phyloP scores from a whole-genome alignment of 2,888 invertebrate species.

The Conistra vaccinii region DNA sequence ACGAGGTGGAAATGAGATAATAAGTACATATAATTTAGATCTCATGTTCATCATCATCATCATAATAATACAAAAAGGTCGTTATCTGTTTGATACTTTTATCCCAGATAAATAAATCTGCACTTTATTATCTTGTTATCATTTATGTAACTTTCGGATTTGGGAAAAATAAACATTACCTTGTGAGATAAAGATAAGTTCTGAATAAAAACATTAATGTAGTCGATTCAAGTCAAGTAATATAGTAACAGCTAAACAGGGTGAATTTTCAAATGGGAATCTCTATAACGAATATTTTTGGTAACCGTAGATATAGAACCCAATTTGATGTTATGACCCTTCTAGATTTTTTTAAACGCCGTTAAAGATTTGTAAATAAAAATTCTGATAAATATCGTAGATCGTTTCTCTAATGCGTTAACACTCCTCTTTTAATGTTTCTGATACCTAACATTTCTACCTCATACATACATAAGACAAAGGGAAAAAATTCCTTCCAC shows the following conservation, averaged over 20 bases:
- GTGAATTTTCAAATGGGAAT: background rate
- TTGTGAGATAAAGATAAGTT: background rate
- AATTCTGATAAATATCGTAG: background rate
- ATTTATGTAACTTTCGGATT: conserved; percentile 11
- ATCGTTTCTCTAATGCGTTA: background rate
- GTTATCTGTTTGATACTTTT: conserved; percentile 23
- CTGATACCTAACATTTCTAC: background rate
- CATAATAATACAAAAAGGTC: background rate
- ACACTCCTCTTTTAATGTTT: background rate
- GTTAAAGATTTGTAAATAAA: background rate
- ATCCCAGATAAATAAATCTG: conserved; percentile 19
- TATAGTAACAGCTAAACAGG: background rate
- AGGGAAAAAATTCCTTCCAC: too few relatives aligned
- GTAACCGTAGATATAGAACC: too few relatives aligned
- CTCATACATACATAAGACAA: background rate
- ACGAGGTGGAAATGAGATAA: conserved; percentile 21
- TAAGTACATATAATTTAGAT: background rate
- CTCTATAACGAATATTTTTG: background rate
- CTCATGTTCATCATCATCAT: background rate
- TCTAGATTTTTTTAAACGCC: background rate
- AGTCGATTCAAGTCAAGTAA: background rate
- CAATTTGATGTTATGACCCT: too few relatives aligned
- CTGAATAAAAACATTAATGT: background rate
- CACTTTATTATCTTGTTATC: conserved; percentile 7
- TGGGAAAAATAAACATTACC: background rate